Conservation (phyloP, 2,888 invertebrate genomes). For the Drosophila meridiana region DNA sequence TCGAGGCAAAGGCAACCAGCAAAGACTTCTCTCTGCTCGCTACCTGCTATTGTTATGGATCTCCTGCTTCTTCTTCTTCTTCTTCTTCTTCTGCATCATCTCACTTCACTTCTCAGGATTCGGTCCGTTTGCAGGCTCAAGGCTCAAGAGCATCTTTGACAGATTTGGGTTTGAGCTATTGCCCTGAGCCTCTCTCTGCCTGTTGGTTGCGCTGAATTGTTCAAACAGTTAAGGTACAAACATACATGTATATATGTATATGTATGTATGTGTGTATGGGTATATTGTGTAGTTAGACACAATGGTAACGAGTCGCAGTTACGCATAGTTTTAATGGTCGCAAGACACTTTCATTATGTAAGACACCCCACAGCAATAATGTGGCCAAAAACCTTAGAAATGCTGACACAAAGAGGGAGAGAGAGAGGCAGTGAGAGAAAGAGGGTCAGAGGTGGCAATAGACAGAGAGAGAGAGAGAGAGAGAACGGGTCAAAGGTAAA, state of each 20-base stretch:
- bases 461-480: background rate
- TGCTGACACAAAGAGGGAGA: background rate
- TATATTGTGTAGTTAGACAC: constrained; percentile 3
- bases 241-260: background rate
- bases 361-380: constrained; percentile 12
- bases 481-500: background rate
- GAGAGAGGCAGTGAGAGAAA: background rate
- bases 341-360: constrained; percentile 34
- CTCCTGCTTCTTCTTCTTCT: background rate
- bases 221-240: constrained; percentile 13
- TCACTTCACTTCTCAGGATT: constrained; percentile 23
- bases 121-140: background rate
- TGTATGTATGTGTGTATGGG: background rate
- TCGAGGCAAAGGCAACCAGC: background rate
- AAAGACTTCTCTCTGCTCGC: background rate
- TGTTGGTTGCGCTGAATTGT: constrained; percentile 1
- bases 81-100: background rate
- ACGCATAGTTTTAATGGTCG: constrained; percentile 28
- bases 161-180: constrained; percentile 26
- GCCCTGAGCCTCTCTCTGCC: background rate
- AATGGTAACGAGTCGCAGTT: constrained; percentile 21
- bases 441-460: background rate
- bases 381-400: constrained; percentile 23
- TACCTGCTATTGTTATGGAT: constrained; percentile 9
- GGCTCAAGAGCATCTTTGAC: constrained; percentile 36